phyloP scores from a whole-genome alignment of 2,888 invertebrate species.

The Adelphocoris suturalis region DNA sequence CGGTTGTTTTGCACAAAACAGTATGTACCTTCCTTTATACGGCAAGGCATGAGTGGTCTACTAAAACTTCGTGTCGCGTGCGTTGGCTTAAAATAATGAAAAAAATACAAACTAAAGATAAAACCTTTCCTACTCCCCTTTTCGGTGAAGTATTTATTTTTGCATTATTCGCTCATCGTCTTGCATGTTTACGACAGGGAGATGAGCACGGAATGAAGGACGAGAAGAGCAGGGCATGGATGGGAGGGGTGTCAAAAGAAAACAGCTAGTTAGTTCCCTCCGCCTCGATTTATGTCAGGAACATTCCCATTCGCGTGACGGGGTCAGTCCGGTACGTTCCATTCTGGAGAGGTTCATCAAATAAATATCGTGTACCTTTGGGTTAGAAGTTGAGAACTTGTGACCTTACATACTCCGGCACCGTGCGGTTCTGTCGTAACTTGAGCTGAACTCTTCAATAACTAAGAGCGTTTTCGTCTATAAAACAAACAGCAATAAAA shows the following conservation, averaged over 20 bases:
- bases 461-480: conserved; percentile 22
- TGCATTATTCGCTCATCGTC: not conserved
- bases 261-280: conserved; percentile 2
- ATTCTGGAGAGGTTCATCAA: conserved; percentile 32
- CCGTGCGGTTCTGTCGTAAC: conserved; percentile 3
- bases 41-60: not conserved
- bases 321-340: not conserved
- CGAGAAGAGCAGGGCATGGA: not conserved
- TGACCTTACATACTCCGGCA: conserved; percentile 26
- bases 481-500: conserved; percentile 30
- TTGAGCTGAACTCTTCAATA: not conserved
- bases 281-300: conserved; percentile 7
- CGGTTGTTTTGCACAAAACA: too few relatives aligned
- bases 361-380: conserved; percentile 15
- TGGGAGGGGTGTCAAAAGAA: conserved; percentile 1
- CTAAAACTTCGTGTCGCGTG: not conserved
- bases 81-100: not conserved
- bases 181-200: not conserved
- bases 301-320: conserved; percentile 33
- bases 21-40: not conserved
- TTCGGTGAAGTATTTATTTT: not conserved
- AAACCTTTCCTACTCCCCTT: not conserved
- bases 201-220: conserved; percentile 9
- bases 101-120: not conserved
- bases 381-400: conserved; percentile 4